phyloP scores from a whole-genome alignment of 2,797 vertebrate species.

The Alfaro cultratus region DNA sequence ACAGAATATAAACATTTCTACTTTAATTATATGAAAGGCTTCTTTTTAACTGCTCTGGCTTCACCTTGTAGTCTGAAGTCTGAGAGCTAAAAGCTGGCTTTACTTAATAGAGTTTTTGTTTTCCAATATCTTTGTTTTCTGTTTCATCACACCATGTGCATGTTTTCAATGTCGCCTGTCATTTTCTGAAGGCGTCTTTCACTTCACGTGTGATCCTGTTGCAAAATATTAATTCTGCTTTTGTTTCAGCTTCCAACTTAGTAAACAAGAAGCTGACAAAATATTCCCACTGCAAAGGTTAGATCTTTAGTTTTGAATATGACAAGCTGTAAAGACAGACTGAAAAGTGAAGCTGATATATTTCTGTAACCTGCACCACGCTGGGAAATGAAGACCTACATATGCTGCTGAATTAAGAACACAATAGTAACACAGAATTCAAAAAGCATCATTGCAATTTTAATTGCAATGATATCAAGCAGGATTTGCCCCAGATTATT shows the following conservation, averaged over 20 bases:
- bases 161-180: neutral
- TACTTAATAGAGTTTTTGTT: conserved; percentile 8
- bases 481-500: too few species aligned
- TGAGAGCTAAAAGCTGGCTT: conserved; percentile 20
- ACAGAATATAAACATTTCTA: neutral
- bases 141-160: neutral
- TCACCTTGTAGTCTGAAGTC: conserved; percentile 5
- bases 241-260: neutral
- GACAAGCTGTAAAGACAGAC: neutral
- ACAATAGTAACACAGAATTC: neutral
- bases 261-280: neutral
- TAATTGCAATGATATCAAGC: neutral
- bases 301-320: neutral
- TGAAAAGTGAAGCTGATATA: neutral
- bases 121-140: conserved; percentile 7
- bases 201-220: neutral
- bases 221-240: neutral
- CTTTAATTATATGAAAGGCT: neutral
- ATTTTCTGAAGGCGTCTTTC: neutral
- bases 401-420: neutral
- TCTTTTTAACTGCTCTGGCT: conserved; percentile 18
- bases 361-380: neutral
- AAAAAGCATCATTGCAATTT: neutral
- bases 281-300: neutral
- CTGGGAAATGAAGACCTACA: conserved; percentile 4